These are phyloP conservation scores for Caenorhabditis latens DNA, from an alignment of 1,140 invertebrate genomes.

Conservation along the genomic window DNA sequence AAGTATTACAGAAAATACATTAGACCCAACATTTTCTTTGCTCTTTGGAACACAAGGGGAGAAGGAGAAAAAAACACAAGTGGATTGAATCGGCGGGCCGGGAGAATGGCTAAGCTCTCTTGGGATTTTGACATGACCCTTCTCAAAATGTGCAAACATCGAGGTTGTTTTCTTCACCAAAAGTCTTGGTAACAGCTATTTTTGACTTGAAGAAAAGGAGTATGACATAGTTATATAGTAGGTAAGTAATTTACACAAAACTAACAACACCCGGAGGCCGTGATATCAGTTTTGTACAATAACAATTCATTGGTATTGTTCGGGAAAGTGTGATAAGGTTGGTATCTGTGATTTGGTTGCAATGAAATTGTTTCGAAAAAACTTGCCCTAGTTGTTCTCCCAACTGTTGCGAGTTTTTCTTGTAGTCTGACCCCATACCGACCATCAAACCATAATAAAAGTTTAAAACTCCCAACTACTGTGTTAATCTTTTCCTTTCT, in stretches of 20 bases:
- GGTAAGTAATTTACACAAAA: background rate
- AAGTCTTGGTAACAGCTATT: background rate
- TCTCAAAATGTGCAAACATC: slow-evolving; percentile 49
- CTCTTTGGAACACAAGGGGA: background rate
- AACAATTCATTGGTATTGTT: slow-evolving; percentile 1
- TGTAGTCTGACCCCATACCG: background rate
- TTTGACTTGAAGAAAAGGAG: background rate
- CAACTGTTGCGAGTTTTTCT: background rate
- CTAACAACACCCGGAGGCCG: background rate
- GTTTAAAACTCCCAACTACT: background rate
- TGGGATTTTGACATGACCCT: slow-evolving; percentile 52
- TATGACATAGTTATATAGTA: slow-evolving; percentile 7
- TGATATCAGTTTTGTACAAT: slow-evolving; percentile 16
- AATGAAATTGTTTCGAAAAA: background rate
- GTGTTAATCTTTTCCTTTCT: slow-evolving; percentile 3
- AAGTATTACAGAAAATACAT: background rate
- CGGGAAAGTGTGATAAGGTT: slow-evolving; percentile 22
- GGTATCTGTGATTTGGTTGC: background rate
- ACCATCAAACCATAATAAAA: background rate
- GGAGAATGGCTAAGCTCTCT: slow-evolving; percentile 15
- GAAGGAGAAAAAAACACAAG: slow-evolving; percentile 34
- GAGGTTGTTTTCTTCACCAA: slow-evolving; percentile 23
- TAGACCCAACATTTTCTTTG: background rate
- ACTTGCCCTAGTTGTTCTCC: background rate
- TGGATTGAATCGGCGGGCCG: slow-evolving; percentile 32